A percentile compares a stretch with the other conserved stretches of the same genome.
These are phyloP conservation scores for Garra rufa DNA, from an alignment of 2,113 vertebrate species.

Conservation along the genomic window DNA sequence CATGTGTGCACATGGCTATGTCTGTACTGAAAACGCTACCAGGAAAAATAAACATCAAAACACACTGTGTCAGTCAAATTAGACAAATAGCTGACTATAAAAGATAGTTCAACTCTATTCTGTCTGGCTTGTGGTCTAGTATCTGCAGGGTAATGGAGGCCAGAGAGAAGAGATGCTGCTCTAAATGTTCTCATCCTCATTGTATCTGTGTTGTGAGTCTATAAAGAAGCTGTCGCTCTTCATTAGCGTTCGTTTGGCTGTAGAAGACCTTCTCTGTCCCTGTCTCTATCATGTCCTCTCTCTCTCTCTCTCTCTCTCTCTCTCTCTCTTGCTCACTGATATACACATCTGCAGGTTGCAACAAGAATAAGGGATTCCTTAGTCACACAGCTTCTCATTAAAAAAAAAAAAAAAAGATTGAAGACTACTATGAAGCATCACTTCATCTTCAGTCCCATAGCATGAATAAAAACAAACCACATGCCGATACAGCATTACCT, in stretches of 20 bases:
- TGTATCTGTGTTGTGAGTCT: constrained; percentile 36
- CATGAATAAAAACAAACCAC: background rate
- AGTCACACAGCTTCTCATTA: constrained; percentile 4
- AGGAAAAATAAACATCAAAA: background rate
- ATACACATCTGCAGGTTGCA: constrained; percentile 28
- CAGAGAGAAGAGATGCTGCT: constrained; percentile 20
- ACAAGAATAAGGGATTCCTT: constrained; percentile 27
- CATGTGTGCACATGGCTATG: too few relatives aligned
- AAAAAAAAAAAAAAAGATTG: constrained; percentile 3
- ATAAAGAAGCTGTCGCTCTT: constrained; percentile 53
- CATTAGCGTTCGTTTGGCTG: constrained; percentile 50
- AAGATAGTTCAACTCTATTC: background rate
- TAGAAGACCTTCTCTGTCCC: constrained; percentile 39
- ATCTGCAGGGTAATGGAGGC: constrained; percentile 24
- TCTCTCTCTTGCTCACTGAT: constrained; percentile 22
- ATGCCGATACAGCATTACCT: background rate
- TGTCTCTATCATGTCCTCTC: constrained; percentile 10
- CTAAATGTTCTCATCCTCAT: constrained; percentile 33
- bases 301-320: constrained; percentile 11
- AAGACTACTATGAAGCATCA: background rate
- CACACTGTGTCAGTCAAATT: background rate
- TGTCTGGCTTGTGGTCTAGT: background rate
- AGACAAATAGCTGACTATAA: background rate
- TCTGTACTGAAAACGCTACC: too few relatives aligned
- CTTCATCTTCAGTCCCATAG: background rate